Evolutionary conservation across 2,113 vertebrate genomes (phyloP).

Genomic region (Atlantisia rogersi): DNA sequence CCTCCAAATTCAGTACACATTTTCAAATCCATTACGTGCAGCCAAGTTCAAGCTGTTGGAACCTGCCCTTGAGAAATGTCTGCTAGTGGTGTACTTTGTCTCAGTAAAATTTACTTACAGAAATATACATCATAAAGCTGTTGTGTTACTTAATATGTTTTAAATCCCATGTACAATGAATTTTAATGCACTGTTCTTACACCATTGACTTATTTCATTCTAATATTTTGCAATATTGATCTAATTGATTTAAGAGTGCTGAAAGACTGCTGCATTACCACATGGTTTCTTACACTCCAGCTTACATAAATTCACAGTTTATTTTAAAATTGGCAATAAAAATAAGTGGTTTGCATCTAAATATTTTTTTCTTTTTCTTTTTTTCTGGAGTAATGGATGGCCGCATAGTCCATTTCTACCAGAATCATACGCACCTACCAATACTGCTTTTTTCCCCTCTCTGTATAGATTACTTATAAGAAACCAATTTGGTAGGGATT

Average conservation of each 20-base stretch:
- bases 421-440: not conserved
- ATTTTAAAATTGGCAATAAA: not conserved
- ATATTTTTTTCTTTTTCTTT: not conserved
- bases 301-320: not conserved
- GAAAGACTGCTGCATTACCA: not conserved
- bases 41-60: not conserved
- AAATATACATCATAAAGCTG: not conserved
- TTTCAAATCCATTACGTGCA: not conserved
- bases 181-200: not conserved
- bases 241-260: not conserved
- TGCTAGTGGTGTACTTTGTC: not conserved
- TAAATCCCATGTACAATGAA: not conserved
- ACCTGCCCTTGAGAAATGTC: not conserved
- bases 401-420: not conserved
- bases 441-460: rapidly evolving
- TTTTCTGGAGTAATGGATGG: not conserved
- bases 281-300: not conserved
- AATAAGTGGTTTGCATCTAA: not conserved
- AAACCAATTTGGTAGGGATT: not conserved
- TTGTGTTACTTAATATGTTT: not conserved
- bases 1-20: not conserved
- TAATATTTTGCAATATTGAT: not conserved
- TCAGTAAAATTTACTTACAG: slow-evolving; percentile 15
- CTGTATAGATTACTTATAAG: not conserved
- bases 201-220: not conserved